A percentile compares a stretch with the other conserved stretches of the same genome.
These are phyloP conservation scores for Echinometra lucunter DNA, from an alignment of 53 echinoderm and acorn worm genomes.

Conservation along the genomic window DNA sequence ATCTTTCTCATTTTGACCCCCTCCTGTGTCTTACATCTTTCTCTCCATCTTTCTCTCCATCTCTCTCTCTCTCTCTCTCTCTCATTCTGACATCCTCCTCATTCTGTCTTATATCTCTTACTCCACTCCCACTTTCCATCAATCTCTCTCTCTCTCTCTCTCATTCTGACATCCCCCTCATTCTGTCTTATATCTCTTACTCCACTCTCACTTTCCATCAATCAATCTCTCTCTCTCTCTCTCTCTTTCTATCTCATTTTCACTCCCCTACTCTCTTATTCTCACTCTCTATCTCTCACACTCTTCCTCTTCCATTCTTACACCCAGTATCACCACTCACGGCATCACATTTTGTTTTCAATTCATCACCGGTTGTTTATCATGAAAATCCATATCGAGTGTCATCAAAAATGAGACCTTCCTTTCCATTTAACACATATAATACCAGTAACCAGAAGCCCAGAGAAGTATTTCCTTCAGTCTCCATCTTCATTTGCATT, in stretches of 20 bases:
- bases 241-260: not conserved
- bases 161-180: not conserved
- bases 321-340: not conserved
- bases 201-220: too few species aligned
- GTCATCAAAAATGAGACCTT: constrained; percentile 25
- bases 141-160: not conserved
- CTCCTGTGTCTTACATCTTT: too few species aligned
- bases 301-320: not conserved
- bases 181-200: not conserved
- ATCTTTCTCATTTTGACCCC: not conserved
- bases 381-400: constrained; percentile 27
- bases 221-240: not conserved
- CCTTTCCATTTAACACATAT: not conserved
- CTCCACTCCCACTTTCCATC: too few species aligned
- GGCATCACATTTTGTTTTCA: constrained; percentile 15
- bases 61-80: not conserved
- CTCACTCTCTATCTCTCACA: not conserved
- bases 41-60: not conserved
- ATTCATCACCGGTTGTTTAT: constrained; percentile 31
- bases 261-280: not conserved
- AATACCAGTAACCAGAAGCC: not conserved
- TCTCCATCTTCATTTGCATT: not conserved
- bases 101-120: too few species aligned
- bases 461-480: not conserved
- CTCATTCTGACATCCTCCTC: not conserved